Base-by-base conservation (phyloP, 1,140 invertebrate species). In the Brachionus paranguensis region DNA sequence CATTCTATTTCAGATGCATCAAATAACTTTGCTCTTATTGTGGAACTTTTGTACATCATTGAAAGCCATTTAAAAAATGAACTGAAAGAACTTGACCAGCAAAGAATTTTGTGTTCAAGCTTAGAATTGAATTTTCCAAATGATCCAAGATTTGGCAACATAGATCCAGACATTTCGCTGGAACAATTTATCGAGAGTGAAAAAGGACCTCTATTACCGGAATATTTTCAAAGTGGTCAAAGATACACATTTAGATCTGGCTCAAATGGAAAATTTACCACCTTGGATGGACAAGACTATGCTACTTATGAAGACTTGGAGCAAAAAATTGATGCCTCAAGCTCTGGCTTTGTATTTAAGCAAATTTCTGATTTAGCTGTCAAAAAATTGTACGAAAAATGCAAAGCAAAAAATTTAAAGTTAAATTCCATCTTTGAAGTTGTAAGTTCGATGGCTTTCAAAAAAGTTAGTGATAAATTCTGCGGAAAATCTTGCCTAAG, bases 21-120 rank as follows among this genome's bases (percentile, higher is more conserved):
- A 41, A 72, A 72, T 72, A 72, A 72, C n/a, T 41, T 72, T 72
- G 68, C 68, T 17, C n/a, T 72, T 17, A 43, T 72, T n/a, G 20
- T n/a, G 1, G 68, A 72, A 72, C 68, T 72, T 43, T 72, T 72
- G 10, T n/a, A 2, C 17, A 10, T 72, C 0, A 45, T 72, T 72
- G 68, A 72, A 17, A 17, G 10, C 11, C 47, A 72, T 43, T 11
- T 72, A 1, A 72, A 29, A 41, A 68, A 68, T n/a, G 11, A 41
- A 33, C n/a, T n/a, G 1, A 29, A 14, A 7, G 17, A 6, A 43
- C n/a, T 2, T 17, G 20, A 72, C 8, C 5, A 72, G 8, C 14
- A 72, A n/a, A 72, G n/a, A 45, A 14, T 43, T 41, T n/a, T n/a
- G 33, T 10, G 20, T 45, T 72, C 68, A 10, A 41, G 24, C 3